Evolutionary conservation across 2,113 vertebrate genomes (phyloP).

Genomic region (Dermatemys mawii): DNA sequence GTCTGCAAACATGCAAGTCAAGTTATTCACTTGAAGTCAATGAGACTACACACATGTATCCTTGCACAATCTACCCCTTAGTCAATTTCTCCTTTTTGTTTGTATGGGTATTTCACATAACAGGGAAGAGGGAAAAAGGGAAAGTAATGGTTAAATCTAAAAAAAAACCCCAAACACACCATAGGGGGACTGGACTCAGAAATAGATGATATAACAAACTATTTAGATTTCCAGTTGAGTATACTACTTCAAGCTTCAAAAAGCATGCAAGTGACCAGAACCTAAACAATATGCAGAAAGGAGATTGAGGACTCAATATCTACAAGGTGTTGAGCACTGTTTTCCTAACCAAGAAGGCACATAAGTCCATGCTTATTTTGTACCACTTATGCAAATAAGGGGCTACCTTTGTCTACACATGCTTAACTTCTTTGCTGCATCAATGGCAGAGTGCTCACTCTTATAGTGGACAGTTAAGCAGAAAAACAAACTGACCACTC

Average conservation of each 20-base stretch:
- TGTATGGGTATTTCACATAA: not conserved
- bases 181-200: too few relatives aligned
- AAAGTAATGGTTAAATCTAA: not conserved
- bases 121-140: not conserved
- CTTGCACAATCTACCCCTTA: not conserved
- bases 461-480: not conserved
- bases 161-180: not conserved
- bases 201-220: not conserved
- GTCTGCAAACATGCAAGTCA: not conserved
- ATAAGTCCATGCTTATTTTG: not conserved
- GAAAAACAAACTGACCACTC: not conserved
- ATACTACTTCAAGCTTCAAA: not conserved
- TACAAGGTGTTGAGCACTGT: not conserved
- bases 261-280: not conserved
- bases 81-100: not conserved
- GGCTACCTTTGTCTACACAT: too few relatives aligned
- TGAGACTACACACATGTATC: not conserved
- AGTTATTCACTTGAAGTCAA: not conserved
- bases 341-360: not conserved
- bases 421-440: not conserved
- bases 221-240: not conserved
- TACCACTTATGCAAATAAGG: too few relatives aligned
- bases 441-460: not conserved
- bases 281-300: not conserved
- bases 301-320: not conserved